phyloP scores from a whole-genome alignment of 2,888 invertebrate species.

The Melieria crassipennis region DNA sequence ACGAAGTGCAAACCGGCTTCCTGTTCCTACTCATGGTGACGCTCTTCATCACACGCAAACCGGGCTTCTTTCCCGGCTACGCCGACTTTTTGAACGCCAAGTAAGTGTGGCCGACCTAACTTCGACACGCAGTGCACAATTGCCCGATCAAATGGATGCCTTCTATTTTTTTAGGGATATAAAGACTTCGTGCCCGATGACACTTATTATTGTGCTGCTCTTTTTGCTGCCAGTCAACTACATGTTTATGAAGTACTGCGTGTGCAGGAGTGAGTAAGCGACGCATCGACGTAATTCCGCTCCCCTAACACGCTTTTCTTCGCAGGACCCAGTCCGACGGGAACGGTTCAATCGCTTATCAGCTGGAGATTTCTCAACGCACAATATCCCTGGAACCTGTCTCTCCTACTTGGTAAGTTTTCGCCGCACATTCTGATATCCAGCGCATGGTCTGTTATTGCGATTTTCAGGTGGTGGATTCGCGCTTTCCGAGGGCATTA shows the following conservation, averaged over 20 bases:
- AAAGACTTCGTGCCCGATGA: constrained; percentile 72
- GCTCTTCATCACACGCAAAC: constrained; percentile 85
- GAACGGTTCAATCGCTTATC: constrained; percentile 73
- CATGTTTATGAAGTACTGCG: constrained; percentile 72
- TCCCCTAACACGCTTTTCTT: constrained; percentile 56
- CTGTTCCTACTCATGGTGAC: constrained; percentile 79
- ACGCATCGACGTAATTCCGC: neutral
- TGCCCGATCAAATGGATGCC: neutral
- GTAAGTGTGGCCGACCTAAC: constrained; percentile 38
- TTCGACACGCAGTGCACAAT: neutral
- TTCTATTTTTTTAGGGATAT: constrained; percentile 32
- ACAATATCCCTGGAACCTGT: constrained; percentile 86
- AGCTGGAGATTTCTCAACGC: constrained; percentile 82
- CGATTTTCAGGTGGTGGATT: constrained; percentile 78
- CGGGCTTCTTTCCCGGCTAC: constrained; percentile 88
- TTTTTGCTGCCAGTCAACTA: constrained; percentile 81
- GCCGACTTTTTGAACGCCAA: constrained; percentile 66
- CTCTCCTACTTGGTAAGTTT: constrained; percentile 76
- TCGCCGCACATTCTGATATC: no score
- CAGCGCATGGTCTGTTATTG: no score
- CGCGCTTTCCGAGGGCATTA: constrained; percentile 84
- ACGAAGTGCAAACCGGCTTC: constrained; percentile 75
- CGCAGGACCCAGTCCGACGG: constrained; percentile 17
- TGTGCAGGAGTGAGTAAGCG: constrained; percentile 20
- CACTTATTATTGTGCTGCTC: constrained; percentile 78